Evolutionary conservation across 1,140 invertebrate genomes (phyloP).

Genomic region (Stenopsyche tienmushanensis): DNA sequence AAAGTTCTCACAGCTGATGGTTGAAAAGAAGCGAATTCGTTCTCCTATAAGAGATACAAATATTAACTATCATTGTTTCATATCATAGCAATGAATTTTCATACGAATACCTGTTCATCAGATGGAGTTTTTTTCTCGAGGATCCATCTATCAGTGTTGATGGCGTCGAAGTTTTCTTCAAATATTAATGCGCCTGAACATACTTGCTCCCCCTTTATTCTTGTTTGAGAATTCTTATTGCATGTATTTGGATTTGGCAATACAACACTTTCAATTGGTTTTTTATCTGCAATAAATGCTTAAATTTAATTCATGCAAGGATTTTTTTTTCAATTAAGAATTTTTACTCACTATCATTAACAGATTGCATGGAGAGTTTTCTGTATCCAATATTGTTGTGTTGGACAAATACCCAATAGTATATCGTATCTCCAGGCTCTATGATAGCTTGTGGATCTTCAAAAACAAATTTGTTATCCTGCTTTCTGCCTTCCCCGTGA

Average conservation of each 20-base stretch:
- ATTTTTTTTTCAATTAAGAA: too few species aligned
- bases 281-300: too few species aligned
- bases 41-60: constrained; percentile 40
- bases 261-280: background rate
- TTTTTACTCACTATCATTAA: too few species aligned
- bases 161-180: constrained; percentile 44
- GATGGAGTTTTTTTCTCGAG: constrained; percentile 37
- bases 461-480: constrained; percentile 24
- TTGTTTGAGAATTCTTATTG: too few species aligned
- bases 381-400: constrained; percentile 42
- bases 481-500: constrained; percentile 42
- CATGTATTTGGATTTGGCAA: too few species aligned
- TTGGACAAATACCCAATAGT: constrained; percentile 47
- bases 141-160: constrained; percentile 40
- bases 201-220: too few species aligned
- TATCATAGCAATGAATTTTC: too few species aligned
- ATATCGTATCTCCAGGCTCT: constrained; percentile 41
- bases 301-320: too few species aligned
- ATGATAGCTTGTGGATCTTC: constrained; percentile 40
- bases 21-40: constrained; percentile 44
- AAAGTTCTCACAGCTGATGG: constrained; percentile 1
- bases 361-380: too few species aligned
- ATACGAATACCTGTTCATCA: constrained; percentile 27
- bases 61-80: constrained; percentile 1
- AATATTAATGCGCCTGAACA: constrained; percentile 46